Evolutionary conservation across 2,888 invertebrate species (phyloP).

Genomic region (Epicampocera succincta): DNA sequence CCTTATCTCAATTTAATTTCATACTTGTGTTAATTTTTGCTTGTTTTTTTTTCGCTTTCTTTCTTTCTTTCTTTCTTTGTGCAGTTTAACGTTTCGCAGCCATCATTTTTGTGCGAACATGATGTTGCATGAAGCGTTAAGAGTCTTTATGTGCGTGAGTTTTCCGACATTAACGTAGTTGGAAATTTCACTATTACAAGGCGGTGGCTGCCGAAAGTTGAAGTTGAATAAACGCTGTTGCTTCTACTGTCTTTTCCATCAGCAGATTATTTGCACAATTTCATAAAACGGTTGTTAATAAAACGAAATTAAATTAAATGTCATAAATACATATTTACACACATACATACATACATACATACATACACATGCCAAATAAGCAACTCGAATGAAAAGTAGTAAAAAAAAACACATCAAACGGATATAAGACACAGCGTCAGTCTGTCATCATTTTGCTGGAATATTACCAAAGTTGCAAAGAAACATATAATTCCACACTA

Average conservation of each 20-base stretch:
- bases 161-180: conserved; percentile 11
- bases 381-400: background rate
- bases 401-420: background rate
- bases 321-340: conserved; percentile 10
- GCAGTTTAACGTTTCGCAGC: no score
- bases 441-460: no score
- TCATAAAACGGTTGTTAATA: background rate
- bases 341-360: no score
- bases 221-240: conserved; percentile 54
- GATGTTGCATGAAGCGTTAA: conserved; percentile 7
- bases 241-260: background rate
- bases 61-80: background rate
- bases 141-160: background rate
- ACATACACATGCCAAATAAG: no score
- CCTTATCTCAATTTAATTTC: conserved; percentile 25
- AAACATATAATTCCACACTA: no score
- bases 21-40: background rate
- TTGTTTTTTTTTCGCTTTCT: conserved; percentile 13
- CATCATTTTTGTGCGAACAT: background rate
- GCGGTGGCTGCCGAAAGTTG: conserved; percentile 22
- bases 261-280: background rate
- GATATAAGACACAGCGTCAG: no score
- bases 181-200: conserved; percentile 23
- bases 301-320: conserved; percentile 50
- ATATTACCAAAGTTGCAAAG: no score